Conservation (phyloP, 2,888 invertebrate species). For the Pachycephus smyrnensis region DNA sequence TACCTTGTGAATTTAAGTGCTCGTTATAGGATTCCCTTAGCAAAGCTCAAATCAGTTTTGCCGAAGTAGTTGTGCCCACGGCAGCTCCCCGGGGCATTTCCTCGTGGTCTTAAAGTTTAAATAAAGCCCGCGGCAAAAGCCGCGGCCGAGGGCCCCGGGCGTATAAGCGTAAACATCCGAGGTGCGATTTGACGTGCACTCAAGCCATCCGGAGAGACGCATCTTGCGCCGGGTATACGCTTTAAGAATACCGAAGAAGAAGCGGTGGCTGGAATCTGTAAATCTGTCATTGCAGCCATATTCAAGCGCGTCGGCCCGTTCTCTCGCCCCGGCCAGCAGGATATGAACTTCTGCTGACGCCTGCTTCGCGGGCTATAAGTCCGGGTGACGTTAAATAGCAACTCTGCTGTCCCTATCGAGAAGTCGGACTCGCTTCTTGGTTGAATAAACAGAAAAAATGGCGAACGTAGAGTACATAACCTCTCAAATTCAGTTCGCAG, state of each 20-base stretch:
- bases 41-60: neutral
- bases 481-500: neutral
- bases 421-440: neutral
- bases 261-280: conserved; percentile 64
- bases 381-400: conserved; percentile 7
- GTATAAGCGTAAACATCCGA: conserved; percentile 59
- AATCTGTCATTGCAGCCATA: conserved; percentile 65
- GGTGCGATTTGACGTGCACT: conserved; percentile 62
- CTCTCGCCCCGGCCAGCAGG: conserved; percentile 33
- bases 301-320: conserved; percentile 29
- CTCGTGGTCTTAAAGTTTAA: conserved; percentile 17
- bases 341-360: conserved; percentile 45
- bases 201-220: conserved; percentile 36
- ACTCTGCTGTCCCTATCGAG: neutral
- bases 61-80: neutral
- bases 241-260: conserved; percentile 50
- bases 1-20: neutral
- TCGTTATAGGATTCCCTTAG: neutral
- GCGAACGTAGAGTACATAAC: neutral
- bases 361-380: neutral
- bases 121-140: conserved; percentile 15
- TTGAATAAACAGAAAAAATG: neutral
- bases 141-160: conserved; percentile 19
- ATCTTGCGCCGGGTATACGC: conserved; percentile 43
- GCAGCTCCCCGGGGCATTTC: neutral